Percentiles rank a stretch among this genome's conserved stretches.
These are phyloP conservation scores for Zeugodacus cucurbitae DNA, from an alignment of 1,140 invertebrate genomes.

Conservation along the genomic window DNA sequence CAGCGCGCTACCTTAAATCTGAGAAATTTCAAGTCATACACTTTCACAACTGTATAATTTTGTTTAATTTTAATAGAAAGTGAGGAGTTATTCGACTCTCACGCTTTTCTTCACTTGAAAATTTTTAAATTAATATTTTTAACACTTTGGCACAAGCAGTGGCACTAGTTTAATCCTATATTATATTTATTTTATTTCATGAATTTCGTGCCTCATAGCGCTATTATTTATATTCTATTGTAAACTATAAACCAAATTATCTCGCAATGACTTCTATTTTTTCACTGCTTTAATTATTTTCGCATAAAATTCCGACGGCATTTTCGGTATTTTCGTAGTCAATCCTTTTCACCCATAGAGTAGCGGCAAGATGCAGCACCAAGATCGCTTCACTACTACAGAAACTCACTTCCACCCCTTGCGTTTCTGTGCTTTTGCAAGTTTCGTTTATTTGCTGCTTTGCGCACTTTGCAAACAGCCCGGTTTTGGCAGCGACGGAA, in stretches of 20 bases:
- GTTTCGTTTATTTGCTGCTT: not conserved
- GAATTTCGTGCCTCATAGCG: conserved; percentile 26
- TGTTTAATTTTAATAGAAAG: no score
- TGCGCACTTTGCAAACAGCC: not conserved
- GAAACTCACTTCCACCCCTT: not conserved
- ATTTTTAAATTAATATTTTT: conserved; percentile 23
- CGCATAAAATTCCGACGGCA: conserved; percentile 16
- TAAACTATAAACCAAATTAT: not conserved
- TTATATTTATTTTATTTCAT: conserved; percentile 29
- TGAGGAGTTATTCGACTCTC: no score
- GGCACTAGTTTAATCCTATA: not conserved
- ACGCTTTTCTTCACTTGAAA: not conserved
- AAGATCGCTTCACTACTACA: not conserved
- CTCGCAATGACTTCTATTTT: not conserved
- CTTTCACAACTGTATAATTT: not conserved
- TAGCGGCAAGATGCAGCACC: not conserved
- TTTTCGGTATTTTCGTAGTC: conserved; percentile 17
- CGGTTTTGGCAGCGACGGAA: conserved; percentile 18
- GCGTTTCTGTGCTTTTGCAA: not conserved
- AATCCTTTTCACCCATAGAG: not conserved
- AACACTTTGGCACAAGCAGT: conserved; percentile 11
- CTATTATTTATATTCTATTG: not conserved
- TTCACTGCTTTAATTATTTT: conserved; percentile 17
- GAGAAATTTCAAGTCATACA: not conserved
- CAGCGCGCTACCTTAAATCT: not conserved